Base-by-base conservation (phyloP, 2,888 invertebrate genomes). In the Cactoblastis cactorum region DNA sequence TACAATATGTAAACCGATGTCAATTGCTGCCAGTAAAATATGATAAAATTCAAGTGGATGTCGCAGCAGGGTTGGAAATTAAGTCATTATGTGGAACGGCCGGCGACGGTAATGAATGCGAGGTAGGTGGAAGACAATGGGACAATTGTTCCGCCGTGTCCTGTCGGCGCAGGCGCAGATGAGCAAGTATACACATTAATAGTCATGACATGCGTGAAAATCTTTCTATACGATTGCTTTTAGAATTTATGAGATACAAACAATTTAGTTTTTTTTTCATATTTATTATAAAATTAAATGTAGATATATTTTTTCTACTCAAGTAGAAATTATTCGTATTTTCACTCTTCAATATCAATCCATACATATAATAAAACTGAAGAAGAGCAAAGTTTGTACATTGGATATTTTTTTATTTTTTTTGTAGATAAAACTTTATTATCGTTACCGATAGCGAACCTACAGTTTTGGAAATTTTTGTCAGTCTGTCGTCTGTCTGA, bases 71-170 rank as follows among this genome's bases (percentile, higher is more conserved):
- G 61, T 65, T 65, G 58, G 59, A 67, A 77, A 77, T 79, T 68
- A 78, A 77, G 75, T 71, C 74, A 79, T 79, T 73, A 73, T 62
- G 65, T 67, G 61, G 66, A 70, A 71, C 62, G 68, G 70, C 63
- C 67, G 68, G 67, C 69, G 71, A 69, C 71, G 76, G 71, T 73
- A 77, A 78, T 78, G 71, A 74, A 80, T 77, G 77, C 73, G 67
- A 67, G 74, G 64, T 63, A 59, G 65, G 62, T 62, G 66, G 64
- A 63, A 74, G 67, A 80, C 79, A 80, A 79, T 78, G 70, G 72
- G 50, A 45, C 71, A 69, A 76, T 78, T 77, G 77, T 79, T 76
- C 66, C 54, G 54, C 55, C 55, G 61, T 53, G 59, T 58, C 63
- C 56, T 61, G 62, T 58, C 57, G 57, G 62, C 55, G 65, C 58